Percentiles rank a stretch among this genome's conserved stretches.
These are phyloP conservation scores for Axinella damicornis DNA, from an alignment of 37 sponge, comb jelly and placozoan genomes.

Conservation along the genomic window DNA sequence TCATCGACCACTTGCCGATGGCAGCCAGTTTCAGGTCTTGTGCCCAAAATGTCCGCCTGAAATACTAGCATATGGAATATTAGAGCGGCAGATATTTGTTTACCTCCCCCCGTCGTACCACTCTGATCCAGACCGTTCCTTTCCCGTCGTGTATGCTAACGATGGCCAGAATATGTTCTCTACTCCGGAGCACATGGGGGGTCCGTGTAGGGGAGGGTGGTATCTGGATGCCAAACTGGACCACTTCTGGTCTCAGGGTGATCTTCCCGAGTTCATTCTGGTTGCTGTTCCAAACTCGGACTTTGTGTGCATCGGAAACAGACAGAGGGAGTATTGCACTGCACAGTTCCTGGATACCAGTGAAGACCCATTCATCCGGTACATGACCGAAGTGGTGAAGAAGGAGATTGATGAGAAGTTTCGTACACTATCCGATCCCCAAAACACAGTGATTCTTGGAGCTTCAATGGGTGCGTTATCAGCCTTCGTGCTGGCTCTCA, in stretches of 20 bases:
- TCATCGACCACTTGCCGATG: conserved; percentile 48
- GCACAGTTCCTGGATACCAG: conserved; percentile 44
- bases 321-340: conserved; percentile 84
- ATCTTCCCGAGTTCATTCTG: conserved; percentile 83
- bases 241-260: conserved; percentile 72
- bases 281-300: conserved; percentile 90
- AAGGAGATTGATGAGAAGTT: conserved; percentile 62
- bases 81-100: conserved; percentile 79
- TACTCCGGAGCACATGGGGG: conserved; percentile 76
- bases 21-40: conserved; percentile 62
- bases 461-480: conserved; percentile 86
- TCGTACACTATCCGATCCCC: conserved; percentile 57
- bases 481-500: conserved; percentile 60
- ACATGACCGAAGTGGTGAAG: conserved; percentile 80
- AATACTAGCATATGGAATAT: conserved; percentile 54
- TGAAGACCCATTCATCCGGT: conserved; percentile 66
- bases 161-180: conserved; percentile 94
- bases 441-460: conserved; percentile 67
- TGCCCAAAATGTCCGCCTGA: conserved; percentile 49
- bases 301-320: conserved; percentile 83
- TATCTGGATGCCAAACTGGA: conserved; percentile 85
- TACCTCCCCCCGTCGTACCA: conserved; percentile 85
- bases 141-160: conserved; percentile 85
- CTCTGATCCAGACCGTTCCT: background rate
- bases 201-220: conserved; percentile 73